Conservation (phyloP, 2,113 vertebrate genomes). For the Eretmodus cyanostictus region DNA sequence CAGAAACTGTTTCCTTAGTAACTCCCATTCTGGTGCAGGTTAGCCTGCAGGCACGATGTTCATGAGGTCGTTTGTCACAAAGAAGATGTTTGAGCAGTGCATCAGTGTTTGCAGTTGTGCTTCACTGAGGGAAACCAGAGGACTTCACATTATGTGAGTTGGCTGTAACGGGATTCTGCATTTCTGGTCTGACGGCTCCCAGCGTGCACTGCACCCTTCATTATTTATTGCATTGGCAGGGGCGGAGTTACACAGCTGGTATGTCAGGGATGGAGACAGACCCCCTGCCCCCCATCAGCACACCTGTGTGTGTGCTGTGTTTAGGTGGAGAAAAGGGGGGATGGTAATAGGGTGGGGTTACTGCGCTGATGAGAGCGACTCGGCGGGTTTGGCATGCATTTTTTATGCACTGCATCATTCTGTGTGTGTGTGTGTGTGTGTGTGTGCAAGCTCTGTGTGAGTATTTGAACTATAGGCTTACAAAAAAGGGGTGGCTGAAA, state of each 20-base stretch:
- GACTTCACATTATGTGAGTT: not conserved
- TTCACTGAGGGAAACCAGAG: not conserved
- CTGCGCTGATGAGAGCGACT: not conserved
- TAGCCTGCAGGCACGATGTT: not conserved
- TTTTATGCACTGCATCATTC: conserved; percentile 18
- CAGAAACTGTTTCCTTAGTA: not conserved
- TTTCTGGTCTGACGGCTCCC: conserved; percentile 12
- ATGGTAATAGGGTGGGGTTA: not conserved
- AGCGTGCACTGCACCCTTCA: conserved; percentile 18
- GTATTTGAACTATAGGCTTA: not conserved
- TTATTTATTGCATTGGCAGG: conserved; percentile 46
- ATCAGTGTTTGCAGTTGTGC: not conserved
- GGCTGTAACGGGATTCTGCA: not conserved
- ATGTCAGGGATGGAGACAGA: not conserved
- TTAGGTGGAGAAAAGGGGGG: not conserved
- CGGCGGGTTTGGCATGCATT: not conserved
- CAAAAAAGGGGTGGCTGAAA: not conserved
- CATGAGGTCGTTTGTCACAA: not conserved
- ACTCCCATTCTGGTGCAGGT: not conserved
- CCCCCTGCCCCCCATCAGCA: not conserved
- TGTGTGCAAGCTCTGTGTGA: not conserved
- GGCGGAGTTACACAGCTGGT: conserved; percentile 45
- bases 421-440: not conserved
- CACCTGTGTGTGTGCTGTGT: conserved; percentile 1
- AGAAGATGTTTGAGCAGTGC: not conserved